These are phyloP conservation scores for Avahi laniger DNA, from an alignment of 2,797 vertebrate genomes.

Conservation along the genomic window DNA sequence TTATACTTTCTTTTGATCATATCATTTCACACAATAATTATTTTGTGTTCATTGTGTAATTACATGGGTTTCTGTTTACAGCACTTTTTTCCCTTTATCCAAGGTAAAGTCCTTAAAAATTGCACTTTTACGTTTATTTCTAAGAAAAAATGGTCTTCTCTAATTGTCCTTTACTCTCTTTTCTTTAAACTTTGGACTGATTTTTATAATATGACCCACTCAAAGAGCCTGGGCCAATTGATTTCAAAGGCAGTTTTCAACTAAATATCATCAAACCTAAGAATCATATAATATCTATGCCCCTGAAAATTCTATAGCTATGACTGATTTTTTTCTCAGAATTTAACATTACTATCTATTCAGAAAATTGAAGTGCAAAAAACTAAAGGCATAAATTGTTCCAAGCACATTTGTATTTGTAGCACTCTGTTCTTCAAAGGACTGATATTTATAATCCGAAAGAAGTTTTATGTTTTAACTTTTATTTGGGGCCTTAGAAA, in stretches of 20 bases:
- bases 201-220: not conserved
- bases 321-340: conserved; percentile 57
- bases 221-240: not conserved
- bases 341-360: conserved; percentile 47
- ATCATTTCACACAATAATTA: conserved; percentile 7
- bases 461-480: conserved; percentile 34
- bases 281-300: not conserved
- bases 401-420: conserved; percentile 57
- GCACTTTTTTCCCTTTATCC: not conserved
- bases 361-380: conserved; percentile 48
- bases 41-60: conserved; percentile 12
- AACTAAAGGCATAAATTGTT: not conserved
- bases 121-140: not conserved
- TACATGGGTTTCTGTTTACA: not conserved
- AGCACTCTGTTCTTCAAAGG: conserved; percentile 35
- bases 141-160: not conserved
- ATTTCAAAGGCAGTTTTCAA: not conserved
- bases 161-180: not conserved
- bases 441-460: conserved; percentile 38
- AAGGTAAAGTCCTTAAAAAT: not conserved
- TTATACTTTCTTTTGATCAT: not conserved
- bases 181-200: not conserved
- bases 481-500: conserved; percentile 60
- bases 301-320: conserved; percentile 23
- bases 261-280: not conserved